Evolutionary conservation across 2,797 vertebrate genomes (phyloP).

Genomic region (Alfaro cultratus): DNA sequence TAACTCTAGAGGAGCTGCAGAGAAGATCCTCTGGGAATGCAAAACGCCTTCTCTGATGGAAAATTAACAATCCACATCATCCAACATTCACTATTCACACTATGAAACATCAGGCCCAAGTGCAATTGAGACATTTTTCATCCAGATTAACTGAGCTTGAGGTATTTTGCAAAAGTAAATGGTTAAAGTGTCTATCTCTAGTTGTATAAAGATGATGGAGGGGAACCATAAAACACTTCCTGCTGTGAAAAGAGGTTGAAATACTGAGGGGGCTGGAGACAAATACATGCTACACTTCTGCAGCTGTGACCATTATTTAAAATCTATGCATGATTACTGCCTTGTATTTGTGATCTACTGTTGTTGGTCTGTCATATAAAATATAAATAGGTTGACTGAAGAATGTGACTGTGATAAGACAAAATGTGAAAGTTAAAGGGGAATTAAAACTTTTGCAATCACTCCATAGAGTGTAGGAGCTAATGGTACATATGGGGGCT

Average conservation of each 20-base stretch:
- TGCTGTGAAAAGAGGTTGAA: background rate
- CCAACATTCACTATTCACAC: background rate
- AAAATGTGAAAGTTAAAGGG: background rate
- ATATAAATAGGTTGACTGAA: background rate
- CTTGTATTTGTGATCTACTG: background rate
- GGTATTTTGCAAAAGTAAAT: background rate
- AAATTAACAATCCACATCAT: background rate
- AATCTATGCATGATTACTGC: background rate
- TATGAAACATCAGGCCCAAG: background rate
- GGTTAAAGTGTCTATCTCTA: background rate
- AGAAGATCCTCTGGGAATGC: background rate
- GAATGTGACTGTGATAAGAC: background rate
- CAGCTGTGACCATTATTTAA: background rate
- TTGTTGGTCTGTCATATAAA: background rate
- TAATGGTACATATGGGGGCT: slow-evolving; percentile 18
- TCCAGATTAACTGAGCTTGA: background rate
- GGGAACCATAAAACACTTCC: background rate
- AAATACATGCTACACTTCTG: background rate
- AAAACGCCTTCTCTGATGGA: background rate
- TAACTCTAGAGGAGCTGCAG: background rate
- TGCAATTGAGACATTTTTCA: background rate
- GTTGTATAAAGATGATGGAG: background rate
- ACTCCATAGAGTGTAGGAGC: slow-evolving; percentile 9
- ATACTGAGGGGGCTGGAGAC: no score
- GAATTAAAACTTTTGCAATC: background rate